These are phyloP conservation scores for Lycocorax pyrrhopterus DNA, from an alignment of 2,113 vertebrate species.

Conservation along the genomic window DNA sequence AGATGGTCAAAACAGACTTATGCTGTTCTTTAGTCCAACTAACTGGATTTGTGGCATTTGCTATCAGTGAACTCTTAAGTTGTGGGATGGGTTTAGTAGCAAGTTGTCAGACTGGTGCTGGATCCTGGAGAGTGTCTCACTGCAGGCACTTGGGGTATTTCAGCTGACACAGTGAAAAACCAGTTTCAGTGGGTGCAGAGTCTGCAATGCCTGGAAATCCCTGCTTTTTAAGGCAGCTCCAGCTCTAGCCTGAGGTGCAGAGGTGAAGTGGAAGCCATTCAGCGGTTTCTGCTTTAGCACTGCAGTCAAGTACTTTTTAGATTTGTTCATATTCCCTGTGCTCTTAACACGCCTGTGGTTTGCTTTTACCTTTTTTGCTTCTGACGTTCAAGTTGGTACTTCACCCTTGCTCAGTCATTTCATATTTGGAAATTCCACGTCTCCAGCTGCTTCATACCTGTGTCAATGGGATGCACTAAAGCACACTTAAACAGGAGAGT, in stretches of 20 bases:
- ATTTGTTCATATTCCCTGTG: neutral
- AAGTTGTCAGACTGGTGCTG: neutral
- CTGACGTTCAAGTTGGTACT: neutral
- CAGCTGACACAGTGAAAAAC: neutral
- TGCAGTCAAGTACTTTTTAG: neutral
- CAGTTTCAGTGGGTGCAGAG: neutral
- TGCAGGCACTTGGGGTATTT: neutral
- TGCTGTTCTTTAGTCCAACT: neutral
- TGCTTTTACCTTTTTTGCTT: neutral
- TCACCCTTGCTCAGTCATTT: neutral
- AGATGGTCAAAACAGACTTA: neutral
- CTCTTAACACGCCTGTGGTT: neutral
- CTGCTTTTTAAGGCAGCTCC: neutral
- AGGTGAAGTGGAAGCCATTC: neutral
- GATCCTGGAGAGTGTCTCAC: neutral
- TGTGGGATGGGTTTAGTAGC: neutral
- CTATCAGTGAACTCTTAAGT: neutral
- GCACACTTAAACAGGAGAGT: neutral
- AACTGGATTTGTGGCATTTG: constrained; percentile 16
- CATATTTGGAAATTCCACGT: neutral
- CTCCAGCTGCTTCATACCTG: neutral
- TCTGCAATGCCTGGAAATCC: neutral
- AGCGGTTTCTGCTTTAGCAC: neutral
- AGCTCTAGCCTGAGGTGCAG: neutral
- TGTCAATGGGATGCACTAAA: neutral